Base-by-base conservation (phyloP, 2,113 vertebrate genomes). In the Pterophyllum scalare region DNA sequence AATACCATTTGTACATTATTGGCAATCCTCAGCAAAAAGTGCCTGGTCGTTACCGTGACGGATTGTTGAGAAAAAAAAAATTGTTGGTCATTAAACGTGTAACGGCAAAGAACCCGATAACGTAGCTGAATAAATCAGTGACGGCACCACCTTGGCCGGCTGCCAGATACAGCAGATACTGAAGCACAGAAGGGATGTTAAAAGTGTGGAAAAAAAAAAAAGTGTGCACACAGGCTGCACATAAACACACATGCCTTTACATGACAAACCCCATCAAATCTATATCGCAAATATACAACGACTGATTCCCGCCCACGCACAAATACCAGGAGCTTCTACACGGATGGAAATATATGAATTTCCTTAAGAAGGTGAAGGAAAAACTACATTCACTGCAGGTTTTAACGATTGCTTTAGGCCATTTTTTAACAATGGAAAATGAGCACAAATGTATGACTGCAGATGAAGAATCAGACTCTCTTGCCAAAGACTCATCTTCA, bases 91-190 rank as follows among this genome's bases (percentile, higher is more conserved):
- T 92, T 88, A 83, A 82, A 81, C 6, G 3, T 49, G 24, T 10
- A 61, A 49, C 22, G 1, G 11, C 52, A 59, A 49, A 24, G 54
- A 87, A 83, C 79, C 38, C 0, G 80, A 58, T 64, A 3, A 31
- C 49, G 46, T 40, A 31, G 57, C 64, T 28, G 17, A 62, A 87
- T 85, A 85, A 88, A 85, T 90, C 89, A 83, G 28, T 2, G 86
- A 82, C 76, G 24, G 72, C 82, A 14, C 6, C 28, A 5, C 3
- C 3, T 13, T 83, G 89, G 85, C 77, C 5, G 9, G 3, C 65
- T 60, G 87, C 90, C 88, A 85, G 35, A 64, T 38, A 49, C 43
- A 54, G 26, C 67, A 54, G 67, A 72, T 57, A 12, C 54, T 3
- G 14, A 17, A 58, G 40, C 24, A 85, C 72, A 15, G 54, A 40